Evolutionary conservation across 2,797 vertebrate genomes (phyloP).

Genomic region (Ceyx erithaca): DNA sequence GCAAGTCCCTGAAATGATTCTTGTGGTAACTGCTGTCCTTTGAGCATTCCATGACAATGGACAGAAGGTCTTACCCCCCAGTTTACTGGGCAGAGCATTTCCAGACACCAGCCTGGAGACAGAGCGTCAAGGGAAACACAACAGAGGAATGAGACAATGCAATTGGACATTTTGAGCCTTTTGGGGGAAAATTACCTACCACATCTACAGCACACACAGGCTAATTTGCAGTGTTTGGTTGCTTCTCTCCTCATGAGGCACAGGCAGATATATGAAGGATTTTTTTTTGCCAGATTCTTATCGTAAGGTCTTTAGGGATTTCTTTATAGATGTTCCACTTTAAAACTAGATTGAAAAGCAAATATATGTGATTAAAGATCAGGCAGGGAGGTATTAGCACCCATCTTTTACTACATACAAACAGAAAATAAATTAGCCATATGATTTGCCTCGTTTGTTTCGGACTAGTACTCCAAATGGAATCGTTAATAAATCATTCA

Average conservation of each 20-base stretch:
- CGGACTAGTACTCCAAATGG: slow-evolving; percentile 2
- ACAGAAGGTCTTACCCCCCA: neutral
- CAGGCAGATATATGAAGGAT: neutral
- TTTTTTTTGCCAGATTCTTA: neutral
- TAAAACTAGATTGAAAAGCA: slow-evolving; percentile 14
- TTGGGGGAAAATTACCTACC: neutral
- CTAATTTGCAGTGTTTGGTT: neutral
- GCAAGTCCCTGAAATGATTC: neutral
- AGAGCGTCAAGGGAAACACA: neutral
- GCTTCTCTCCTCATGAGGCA: neutral
- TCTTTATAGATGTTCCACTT: neutral
- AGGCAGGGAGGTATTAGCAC: neutral
- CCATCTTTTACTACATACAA: slow-evolving; percentile 20
- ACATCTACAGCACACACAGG: neutral
- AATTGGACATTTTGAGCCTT: neutral
- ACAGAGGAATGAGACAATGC: neutral
- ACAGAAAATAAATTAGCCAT: slow-evolving; percentile 28
- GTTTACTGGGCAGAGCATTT: neutral
- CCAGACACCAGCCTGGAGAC: neutral
- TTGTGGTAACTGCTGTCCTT: neutral
- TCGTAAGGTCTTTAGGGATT: neutral
- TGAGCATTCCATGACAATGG: neutral
- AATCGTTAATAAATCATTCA: slow-evolving; percentile 45
- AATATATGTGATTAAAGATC: slow-evolving; percentile 45
- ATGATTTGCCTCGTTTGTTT: slow-evolving; percentile 7